A percentile compares a stretch with the other conserved stretches of the same genome.
phyloP scores from a whole-genome alignment of 2,888 invertebrate genomes.

The Craniophora ligustri region DNA sequence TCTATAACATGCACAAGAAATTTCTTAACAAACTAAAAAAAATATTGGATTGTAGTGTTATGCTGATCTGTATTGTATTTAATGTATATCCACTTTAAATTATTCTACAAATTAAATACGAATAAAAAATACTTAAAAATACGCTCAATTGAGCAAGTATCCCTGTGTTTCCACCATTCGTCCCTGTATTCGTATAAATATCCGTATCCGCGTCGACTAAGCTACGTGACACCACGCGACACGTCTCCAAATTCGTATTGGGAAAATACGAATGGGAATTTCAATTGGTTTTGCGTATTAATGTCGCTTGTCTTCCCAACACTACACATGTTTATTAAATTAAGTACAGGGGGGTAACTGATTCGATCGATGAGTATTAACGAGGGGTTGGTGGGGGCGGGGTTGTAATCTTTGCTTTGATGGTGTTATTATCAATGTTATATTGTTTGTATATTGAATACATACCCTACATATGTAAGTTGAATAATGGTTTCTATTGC shows the following conservation, averaged over 20 bases:
- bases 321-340: slow-evolving; percentile 52
- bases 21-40: no score
- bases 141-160: slow-evolving; percentile 12
- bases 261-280: slow-evolving; percentile 74
- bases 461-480: no score
- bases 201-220: slow-evolving; percentile 38
- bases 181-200: slow-evolving; percentile 53
- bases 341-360: slow-evolving; percentile 31
- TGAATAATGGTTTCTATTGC: not conserved
- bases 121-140: not conserved
- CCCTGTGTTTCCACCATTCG: slow-evolving; percentile 16
- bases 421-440: slow-evolving; percentile 30
- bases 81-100: no score
- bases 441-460: slow-evolving; percentile 3
- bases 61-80: no score
- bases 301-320: slow-evolving; percentile 61
- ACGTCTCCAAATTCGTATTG: slow-evolving; percentile 70
- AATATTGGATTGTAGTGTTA: no score
- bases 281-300: slow-evolving; percentile 75
- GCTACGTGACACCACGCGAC: slow-evolving; percentile 65
- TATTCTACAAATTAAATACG: no score
- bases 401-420: slow-evolving; percentile 36
- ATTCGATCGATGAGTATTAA: slow-evolving; percentile 28
- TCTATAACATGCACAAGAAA: no score
- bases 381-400: slow-evolving; percentile 11